Evolutionary conservation across 2,888 invertebrate genomes (phyloP).

Genomic region (Mycogona germanica): DNA sequence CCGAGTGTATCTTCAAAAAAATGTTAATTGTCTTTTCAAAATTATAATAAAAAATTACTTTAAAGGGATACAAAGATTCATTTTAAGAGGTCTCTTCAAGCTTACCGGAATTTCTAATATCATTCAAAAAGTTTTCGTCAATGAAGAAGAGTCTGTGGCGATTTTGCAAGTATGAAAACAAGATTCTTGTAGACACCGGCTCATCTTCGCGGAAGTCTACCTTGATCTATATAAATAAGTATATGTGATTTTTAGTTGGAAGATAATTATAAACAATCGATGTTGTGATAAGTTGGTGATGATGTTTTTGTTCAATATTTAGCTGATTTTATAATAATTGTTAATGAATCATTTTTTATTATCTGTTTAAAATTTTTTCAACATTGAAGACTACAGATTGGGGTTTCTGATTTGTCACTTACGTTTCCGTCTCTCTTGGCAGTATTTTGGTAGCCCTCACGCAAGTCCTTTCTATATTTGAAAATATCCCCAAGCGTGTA

Average conservation of each 20-base stretch:
- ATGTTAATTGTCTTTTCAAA: no score
- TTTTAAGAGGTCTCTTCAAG: no score
- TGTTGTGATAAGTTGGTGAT: background rate
- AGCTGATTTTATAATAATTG: no score
- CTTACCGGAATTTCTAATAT: constrained; percentile 13
- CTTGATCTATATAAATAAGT: background rate
- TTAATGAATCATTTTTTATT: no score
- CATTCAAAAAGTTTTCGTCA: constrained; percentile 6
- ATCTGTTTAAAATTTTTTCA: no score
- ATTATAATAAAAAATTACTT: no score
- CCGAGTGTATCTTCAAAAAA: background rate
- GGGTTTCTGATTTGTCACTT: no score
- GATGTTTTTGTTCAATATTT: background rate
- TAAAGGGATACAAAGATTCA: no score
- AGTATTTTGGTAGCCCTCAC: no score
- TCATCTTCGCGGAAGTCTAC: constrained; percentile 5
- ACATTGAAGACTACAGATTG: no score
- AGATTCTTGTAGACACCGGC: background rate
- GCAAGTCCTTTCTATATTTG: no score
- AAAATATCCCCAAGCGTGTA: constrained; percentile 7
- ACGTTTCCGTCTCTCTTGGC: no score
- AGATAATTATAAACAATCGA: background rate
- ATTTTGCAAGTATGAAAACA: background rate
- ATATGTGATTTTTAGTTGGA: background rate
- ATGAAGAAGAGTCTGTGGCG: constrained; percentile 13